Conservation (phyloP, 2,888 invertebrate genomes). For the Lamellibrachia satsuma region DNA sequence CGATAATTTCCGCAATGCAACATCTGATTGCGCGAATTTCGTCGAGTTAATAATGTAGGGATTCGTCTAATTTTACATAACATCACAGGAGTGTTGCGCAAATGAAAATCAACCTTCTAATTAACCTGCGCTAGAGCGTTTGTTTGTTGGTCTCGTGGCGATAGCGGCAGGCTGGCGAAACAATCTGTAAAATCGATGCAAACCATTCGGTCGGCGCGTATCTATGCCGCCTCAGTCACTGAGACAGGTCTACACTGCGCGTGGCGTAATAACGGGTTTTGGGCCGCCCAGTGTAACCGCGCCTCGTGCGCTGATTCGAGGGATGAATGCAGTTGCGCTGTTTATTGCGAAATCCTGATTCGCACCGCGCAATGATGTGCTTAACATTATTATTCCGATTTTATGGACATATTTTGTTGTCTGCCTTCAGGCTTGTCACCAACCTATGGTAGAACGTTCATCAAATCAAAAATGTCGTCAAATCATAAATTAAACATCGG, state of each 20-base stretch:
- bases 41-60: conserved; percentile 17
- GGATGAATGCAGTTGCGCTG: not conserved
- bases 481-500: no score
- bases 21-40: not conserved
- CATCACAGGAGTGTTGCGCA: not conserved
- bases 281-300: not conserved
- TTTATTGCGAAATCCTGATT: not conserved
- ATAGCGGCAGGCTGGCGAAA: not conserved
- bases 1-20: not conserved
- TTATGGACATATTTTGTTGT: not conserved
- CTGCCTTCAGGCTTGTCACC: no score
- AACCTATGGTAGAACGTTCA: no score
- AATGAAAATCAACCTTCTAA: conserved; percentile 11
- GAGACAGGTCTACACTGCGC: not conserved
- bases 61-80: not conserved
- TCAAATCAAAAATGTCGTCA: no score
- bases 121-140: conserved; percentile 10
- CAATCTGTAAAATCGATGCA: conserved; percentile 4
- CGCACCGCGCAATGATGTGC: not conserved
- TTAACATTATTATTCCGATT: no score
- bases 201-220: not conserved
- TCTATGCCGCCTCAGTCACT: not conserved
- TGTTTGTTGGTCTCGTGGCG: not conserved
- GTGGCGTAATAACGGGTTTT: not conserved
- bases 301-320: not conserved